Base-by-base conservation (phyloP, 1,140 invertebrate species). In the Eupeodes corollae region DNA sequence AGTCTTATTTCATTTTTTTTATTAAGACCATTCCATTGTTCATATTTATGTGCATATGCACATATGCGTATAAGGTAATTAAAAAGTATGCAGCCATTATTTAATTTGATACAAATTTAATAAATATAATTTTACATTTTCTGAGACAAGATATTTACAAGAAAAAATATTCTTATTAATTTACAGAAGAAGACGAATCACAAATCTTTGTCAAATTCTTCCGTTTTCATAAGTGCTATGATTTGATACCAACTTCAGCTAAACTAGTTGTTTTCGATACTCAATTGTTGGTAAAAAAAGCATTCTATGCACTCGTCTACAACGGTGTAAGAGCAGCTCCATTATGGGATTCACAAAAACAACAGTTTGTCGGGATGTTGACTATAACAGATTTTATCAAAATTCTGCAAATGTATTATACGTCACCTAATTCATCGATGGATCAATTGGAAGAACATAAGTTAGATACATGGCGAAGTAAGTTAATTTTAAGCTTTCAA, bases 361-460 rank as follows among this genome's bases (percentile, higher is more conserved):
- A 98, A 69, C 78, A 87, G 66, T 99, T 86, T 67, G 86, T 91
- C 30, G 90, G 95, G 41, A 98, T 99, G 95, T 75, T 99, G 43
- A 99, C 97, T 33, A 99, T 99, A 58, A 99, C 97, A 40, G 97
- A 99, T 73, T 99, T 99, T 69, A 99, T 99, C 61, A 92, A 94
- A 71, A 98, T 99, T 61, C 75, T 98, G 42, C 85, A 94, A 72
- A 96, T 93, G 83, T 96, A 98, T 74, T 95, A 98, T 72, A 94
- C 89, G 58, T 90, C 89, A 54, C 86, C 91, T 15, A 79, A 83
- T 54, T 85, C 91, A 49, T 78, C 80, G 47, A 96, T 98, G 86
- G 88, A 92, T 50, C 92, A 99, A 69, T 73, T 99, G 52, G 96
- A 99, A 68, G 92, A 98, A 68, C 95, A 99, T 66, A 91, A 95